phyloP scores from a whole-genome alignment of 2,888 invertebrate species.

The Adelognathus sp. region DNA sequence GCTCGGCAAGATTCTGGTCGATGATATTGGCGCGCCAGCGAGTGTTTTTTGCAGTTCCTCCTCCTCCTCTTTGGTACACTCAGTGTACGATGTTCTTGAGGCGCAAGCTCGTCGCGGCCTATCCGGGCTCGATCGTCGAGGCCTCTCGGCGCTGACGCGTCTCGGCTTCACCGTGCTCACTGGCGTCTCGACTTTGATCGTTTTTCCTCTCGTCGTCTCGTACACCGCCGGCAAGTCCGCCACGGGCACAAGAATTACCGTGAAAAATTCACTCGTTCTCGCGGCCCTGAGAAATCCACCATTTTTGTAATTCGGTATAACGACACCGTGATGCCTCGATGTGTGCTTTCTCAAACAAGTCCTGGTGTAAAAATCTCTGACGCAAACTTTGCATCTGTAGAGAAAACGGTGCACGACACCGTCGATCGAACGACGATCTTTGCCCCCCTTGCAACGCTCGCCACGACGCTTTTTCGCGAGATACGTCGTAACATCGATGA shows the following conservation, averaged over 20 bases:
- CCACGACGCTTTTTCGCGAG: no score
- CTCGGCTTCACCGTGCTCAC: not conserved
- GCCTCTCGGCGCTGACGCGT: no score
- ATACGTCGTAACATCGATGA: no score
- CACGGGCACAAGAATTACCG: not conserved
- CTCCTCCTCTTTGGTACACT: conserved; percentile 35
- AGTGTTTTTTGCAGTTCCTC: not conserved
- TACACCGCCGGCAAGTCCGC: not conserved
- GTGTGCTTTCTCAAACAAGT: conserved; percentile 18
- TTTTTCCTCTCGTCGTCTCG: no score
- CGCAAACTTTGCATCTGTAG: conserved; percentile 38
- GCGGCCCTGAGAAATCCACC: not conserved
- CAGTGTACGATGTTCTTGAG: conserved; percentile 21
- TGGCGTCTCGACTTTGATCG: no score
- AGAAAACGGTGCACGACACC: not conserved
- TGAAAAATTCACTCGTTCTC: not conserved
- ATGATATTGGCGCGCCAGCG: not conserved
- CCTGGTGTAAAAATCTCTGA: not conserved
- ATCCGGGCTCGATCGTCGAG: no score
- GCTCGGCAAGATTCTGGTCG: not conserved
- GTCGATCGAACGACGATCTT: not conserved
- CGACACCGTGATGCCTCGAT: not conserved
- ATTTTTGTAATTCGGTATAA: not conserved
- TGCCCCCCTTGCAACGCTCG: no score
- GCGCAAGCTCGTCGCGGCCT: conserved; percentile 35